Evolutionary conservation across 64 coral and sea anemone genomes (phyloP), one percentile per base, ranked within the genome.

Genomic region (Anthopleura sola): DNA sequence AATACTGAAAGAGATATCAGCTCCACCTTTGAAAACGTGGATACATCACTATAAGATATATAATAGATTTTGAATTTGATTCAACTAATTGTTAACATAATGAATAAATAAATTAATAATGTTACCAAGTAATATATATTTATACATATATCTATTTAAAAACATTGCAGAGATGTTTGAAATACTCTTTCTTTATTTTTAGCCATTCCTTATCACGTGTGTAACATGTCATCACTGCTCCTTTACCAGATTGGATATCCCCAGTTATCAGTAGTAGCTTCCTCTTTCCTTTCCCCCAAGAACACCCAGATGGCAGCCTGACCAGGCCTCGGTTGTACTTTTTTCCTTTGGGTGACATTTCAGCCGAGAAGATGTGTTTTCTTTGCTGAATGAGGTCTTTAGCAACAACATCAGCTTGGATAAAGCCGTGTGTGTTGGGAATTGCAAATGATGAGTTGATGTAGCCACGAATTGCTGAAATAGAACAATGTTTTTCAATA

Each of bases 101-200:
- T 71, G 34, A 71, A 71, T 71, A 71, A 71, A 71, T 71, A 34
- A 71, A 62, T 23, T 71, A 11, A 71, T 71, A 16, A 31, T 71
- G 24, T 26, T 26, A n/a, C 58, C 58, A 71, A 71, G 66, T 71
- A 15, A 71, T 1, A 14, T 26, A 44, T 81, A 81, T 23, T 38
- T 75, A 29, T 75, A 29, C 12, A 75, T n/a, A 11, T 75, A 29
- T 75, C 66, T 71, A 71, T 71, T 71, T 71, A 32, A 71, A 71
- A 28, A 71, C 66, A 71, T 32, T 83, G 28, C 82, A 83, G 6
- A 83, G 55, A 83, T 60, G 82, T 23, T 83, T 55, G 82, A 54
- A 83, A 21, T 56, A 83, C 24, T 60, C 47, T 11, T 55, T 60
- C 48, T 48, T 36, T 15, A 60, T 13, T 2, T 29, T 50, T 10